phyloP scores from a whole-genome alignment of 2,888 invertebrate species.

The Tenodera sinensis region DNA sequence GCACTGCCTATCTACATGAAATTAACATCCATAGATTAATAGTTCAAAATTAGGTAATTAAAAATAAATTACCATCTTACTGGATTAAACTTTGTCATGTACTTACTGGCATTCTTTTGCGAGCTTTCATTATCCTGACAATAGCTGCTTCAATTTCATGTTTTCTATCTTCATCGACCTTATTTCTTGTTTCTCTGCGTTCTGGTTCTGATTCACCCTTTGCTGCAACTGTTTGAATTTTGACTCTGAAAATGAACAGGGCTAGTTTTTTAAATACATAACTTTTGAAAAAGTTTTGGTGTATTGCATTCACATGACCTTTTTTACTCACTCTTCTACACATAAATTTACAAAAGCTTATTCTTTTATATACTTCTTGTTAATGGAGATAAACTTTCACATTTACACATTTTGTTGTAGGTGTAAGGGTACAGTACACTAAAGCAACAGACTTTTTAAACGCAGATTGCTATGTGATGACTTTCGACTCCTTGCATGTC shows the following conservation, averaged over 20 bases:
- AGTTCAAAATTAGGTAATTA: no score
- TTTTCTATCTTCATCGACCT: constrained; percentile 97
- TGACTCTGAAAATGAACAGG: constrained; percentile 58
- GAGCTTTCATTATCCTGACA: constrained; percentile 97
- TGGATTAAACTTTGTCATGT: neutral
- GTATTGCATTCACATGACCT: neutral
- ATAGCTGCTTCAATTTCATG: constrained; percentile 99
- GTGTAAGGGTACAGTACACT: no score
- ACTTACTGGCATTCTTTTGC: constrained; percentile 85
- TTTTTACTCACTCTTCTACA: neutral
- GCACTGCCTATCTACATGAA: no score
- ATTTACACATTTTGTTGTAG: no score
- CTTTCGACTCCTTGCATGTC: neutral
- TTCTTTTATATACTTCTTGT: no score
- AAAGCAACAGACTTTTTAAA: no score
- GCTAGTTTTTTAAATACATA: neutral
- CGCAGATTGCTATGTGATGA: no score
- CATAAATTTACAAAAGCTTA: no score
- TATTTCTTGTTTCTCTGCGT: constrained; percentile 93
- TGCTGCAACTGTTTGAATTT: constrained; percentile 91
- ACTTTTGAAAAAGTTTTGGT: neutral
- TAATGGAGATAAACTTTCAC: neutral
- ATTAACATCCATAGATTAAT: no score
- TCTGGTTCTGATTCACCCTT: constrained; percentile 99
- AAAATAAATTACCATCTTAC: neutral